Evolutionary conservation across 2,888 invertebrate genomes (phyloP).

Genomic region (Drosophila meridiana): DNA sequence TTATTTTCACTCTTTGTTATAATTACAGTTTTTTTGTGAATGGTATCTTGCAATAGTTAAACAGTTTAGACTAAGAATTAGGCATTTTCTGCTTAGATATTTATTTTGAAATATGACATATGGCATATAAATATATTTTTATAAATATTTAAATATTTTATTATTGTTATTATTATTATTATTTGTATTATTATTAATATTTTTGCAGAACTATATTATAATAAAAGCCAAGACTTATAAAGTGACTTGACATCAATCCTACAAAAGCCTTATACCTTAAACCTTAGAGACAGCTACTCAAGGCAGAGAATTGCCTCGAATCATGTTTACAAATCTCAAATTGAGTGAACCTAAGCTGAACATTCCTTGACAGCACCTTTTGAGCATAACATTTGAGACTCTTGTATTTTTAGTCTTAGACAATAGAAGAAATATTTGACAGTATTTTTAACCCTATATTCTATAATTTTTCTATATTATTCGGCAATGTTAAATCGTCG

Average conservation of each 20-base stretch:
- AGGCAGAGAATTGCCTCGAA: not conserved
- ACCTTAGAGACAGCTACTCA: not conserved
- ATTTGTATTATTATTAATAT: not conserved
- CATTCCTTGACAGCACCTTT: not conserved
- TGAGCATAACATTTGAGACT: not conserved
- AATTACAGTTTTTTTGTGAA: too few species aligned
- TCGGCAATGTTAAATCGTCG: slow-evolving; percentile 28
- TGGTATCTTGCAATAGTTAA: too few species aligned
- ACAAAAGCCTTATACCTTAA: not conserved
- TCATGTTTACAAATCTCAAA: not conserved
- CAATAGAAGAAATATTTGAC: not conserved
- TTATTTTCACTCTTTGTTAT: too few species aligned
- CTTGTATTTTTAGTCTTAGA: too few species aligned
- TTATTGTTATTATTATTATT: too few species aligned
- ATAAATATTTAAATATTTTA: too few species aligned
- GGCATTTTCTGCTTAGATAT: too few species aligned
- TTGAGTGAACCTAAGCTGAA: not conserved
- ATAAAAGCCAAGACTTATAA: not conserved
- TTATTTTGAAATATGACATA: too few species aligned
- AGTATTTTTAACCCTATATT: too few species aligned
- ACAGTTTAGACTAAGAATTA: too few species aligned
- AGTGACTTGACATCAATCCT: not conserved
- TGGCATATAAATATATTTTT: too few species aligned
- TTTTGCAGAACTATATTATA: not conserved
- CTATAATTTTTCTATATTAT: not conserved